Evolutionary conservation across 2,797 vertebrate species (phyloP).

Genomic region (Pantherophis alleghaniensis): DNA sequence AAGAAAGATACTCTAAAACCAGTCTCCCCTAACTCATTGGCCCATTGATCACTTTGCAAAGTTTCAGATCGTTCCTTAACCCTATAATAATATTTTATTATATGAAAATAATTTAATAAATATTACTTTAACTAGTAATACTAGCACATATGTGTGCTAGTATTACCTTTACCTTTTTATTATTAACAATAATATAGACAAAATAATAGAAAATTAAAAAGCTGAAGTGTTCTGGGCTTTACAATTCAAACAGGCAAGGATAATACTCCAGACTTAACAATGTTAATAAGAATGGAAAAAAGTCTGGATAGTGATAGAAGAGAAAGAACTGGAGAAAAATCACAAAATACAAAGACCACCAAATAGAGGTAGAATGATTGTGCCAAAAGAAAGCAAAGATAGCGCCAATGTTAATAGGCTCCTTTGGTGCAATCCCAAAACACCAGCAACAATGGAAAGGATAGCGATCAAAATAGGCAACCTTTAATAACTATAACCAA

Average conservation of each 20-base stretch:
- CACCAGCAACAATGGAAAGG: background rate
- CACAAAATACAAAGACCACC: background rate
- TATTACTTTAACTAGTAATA: background rate
- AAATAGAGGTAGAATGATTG: background rate
- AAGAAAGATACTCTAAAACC: conserved; percentile 8
- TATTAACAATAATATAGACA: background rate
- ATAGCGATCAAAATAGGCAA: background rate
- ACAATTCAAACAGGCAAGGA: no score
- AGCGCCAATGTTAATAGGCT: background rate
- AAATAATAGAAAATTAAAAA: no score
- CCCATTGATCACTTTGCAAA: background rate
- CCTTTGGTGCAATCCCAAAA: background rate
- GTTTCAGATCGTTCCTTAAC: background rate
- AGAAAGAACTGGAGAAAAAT: background rate
- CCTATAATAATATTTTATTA: background rate
- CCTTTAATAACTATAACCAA: background rate
- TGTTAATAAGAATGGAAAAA: background rate
- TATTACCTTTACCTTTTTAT: no score
- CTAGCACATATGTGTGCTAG: no score
- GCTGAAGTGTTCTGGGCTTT: no score
- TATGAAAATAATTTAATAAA: background rate
- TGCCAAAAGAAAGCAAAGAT: background rate
- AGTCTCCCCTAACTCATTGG: background rate
- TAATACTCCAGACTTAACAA: no score
- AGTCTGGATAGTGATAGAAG: background rate